Base-by-base conservation (phyloP, 2,888 invertebrate genomes). In the Caenorhabditis afra region DNA sequence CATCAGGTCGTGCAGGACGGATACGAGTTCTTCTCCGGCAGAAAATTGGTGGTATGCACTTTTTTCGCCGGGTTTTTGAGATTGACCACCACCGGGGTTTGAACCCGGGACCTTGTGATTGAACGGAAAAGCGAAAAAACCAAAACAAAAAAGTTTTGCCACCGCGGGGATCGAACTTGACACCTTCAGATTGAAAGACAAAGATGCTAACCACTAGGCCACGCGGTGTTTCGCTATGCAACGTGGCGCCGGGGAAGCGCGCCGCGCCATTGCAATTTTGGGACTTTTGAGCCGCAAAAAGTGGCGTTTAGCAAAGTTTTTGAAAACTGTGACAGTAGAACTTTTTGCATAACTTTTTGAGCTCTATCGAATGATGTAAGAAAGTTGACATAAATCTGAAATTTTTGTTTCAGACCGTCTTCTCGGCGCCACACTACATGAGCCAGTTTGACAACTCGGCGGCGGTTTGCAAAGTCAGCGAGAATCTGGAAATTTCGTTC, bases 1-100 rank as follows among this genome's bases (percentile, higher is more conserved):
- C 93, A 93, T 85, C 92, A 92, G 90, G 92, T 92, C 11, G 81
- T 81, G 12, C 85, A 85, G 53, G 85, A 85, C 53, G 85, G 85
- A 16, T 85, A 83, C 64, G 85, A 85, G 52, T 82, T 83, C 57
- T 79, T 83, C 50, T 66, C 66, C 29, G 44, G 52, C 12, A 59
- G 70, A 39, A 58, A 67, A 41, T 74, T 82, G 49, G 79, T 81
- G 59, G 71, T 81, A 14, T n/a, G 39, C 29, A 11, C 29, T 12
- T 41, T 50, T 37, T 14, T 39, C 44, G 14, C 22, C 39, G 10
- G 18, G n/a, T n/a, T n/a, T n/a, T n/a, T n/a, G n/a, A n/a, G n/a
- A n/a, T n/a, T n/a, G n/a, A n/a, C n/a, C n/a, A n/a, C n/a, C n/a
- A n/a, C n/a, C n/a, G n/a, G n/a, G n/a, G n/a, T n/a, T n/a, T n/a